Evolutionary conservation across 2,113 vertebrate genomes (phyloP).

Genomic region (Caranx melampygus): DNA sequence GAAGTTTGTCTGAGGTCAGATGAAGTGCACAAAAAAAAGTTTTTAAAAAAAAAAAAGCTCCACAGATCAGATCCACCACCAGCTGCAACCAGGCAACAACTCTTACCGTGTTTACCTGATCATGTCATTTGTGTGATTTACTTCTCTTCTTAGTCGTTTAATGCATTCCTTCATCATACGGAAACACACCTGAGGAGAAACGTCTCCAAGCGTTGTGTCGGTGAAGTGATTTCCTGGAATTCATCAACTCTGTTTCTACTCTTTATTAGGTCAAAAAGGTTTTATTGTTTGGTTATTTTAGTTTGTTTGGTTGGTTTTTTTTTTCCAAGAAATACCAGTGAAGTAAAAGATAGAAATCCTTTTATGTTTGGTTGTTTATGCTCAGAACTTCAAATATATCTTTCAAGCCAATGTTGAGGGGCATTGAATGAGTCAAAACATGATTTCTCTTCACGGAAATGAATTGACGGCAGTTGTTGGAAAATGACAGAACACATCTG

Average conservation of each 20-base stretch:
- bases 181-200: slow-evolving; percentile 9
- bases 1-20: slow-evolving; percentile 27
- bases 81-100: slow-evolving; percentile 45
- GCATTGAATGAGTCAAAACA: slow-evolving; percentile 2
- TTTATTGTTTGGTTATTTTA: not conserved
- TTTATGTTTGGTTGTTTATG: not conserved
- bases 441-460: not conserved
- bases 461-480: not conserved
- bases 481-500: not conserved
- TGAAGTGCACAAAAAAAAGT: slow-evolving; percentile 14
- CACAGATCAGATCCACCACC: slow-evolving; percentile 52
- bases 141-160: slow-evolving; percentile 30
- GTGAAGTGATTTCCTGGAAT: slow-evolving; percentile 1
- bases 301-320: no score
- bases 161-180: slow-evolving; percentile 40
- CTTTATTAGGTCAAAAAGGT: slow-evolving; percentile 1
- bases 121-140: slow-evolving; percentile 9
- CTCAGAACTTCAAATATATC: not conserved
- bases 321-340: not conserved
- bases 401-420: not conserved
- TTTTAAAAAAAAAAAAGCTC: not conserved
- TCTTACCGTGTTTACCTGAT: slow-evolving; percentile 26
- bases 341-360: not conserved
- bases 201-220: not conserved
- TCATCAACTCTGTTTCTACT: not conserved